Evolutionary conservation across 2,113 vertebrate species (phyloP).

Genomic region (Micromys minutus): DNA sequence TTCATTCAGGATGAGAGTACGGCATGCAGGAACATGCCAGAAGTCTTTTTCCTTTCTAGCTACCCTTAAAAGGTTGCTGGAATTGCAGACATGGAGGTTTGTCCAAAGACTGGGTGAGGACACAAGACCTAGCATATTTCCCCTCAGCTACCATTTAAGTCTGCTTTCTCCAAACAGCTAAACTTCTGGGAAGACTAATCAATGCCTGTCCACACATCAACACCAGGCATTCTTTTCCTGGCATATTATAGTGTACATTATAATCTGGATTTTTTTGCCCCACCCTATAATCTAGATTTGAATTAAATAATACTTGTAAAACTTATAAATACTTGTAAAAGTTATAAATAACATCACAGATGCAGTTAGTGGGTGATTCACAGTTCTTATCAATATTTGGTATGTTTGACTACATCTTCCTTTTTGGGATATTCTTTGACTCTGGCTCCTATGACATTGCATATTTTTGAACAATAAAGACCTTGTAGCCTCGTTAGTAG

Average conservation of each 20-base stretch:
- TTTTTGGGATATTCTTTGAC: background rate
- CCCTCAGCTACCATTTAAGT: background rate
- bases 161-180: conserved; percentile 5
- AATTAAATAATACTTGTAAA: conserved; percentile 47
- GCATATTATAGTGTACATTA: background rate
- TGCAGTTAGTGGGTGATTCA: background rate
- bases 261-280: background rate
- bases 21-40: background rate
- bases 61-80: background rate
- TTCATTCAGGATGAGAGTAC: background rate
- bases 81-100: background rate
- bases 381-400: background rate
- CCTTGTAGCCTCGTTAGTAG: conserved; percentile 9
- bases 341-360: conserved; percentile 17
- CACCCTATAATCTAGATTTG: background rate
- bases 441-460: background rate
- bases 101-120: background rate
- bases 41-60: background rate
- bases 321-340: conserved; percentile 35
- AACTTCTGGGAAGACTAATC: background rate
- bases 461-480: background rate
- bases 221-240: background rate
- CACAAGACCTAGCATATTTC: background rate
- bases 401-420: background rate
- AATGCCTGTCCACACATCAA: background rate